Evolutionary conservation across 2,888 invertebrate genomes (phyloP), one percentile per base, ranked within the genome.

Genomic region (Andricus curvator): DNA sequence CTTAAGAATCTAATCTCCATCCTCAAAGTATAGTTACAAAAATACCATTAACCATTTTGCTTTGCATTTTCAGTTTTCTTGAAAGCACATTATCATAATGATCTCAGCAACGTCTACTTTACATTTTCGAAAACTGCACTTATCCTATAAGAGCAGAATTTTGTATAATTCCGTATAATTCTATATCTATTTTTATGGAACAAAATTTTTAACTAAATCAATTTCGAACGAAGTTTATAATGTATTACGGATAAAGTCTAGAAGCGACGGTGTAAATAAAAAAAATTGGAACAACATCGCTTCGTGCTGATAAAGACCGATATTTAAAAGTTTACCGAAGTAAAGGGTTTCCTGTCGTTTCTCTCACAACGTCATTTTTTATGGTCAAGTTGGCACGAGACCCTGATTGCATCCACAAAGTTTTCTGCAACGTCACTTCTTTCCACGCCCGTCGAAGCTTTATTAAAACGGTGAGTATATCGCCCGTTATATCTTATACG

Each of bases 401-500:
- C 84, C 78, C 84, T 81, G 85, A 85, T 87, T 87, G 85, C 85
- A 83, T 86, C 78, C 84, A 84, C 81, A 70, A 79, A 62, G 77
- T 79, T 78, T 67, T 48, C 81, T 81, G 78, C 78, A 51, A 66
- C 51, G 66, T 66, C 78, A 84, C 80, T 81, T 78, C 82, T 80
- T 68, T 78, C 79, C 80, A 70, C 80, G 82, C 86, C 60, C 80
- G 85, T 84, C 83, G 86, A 83, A 86, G 88, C 89, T 89, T 89
- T 89, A 89, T 89, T 89, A 89, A 89, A 89, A 89, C 88, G 85
- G 86, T 22, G 56, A 20, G n/a, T 88, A 88, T 88, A 89, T 88
- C 88, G 87, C 85, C 84, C 87, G 87, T 89, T 89, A 88, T 88
- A 90, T 89, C 89, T 88, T 89, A 88, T 87, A 89, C 88, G 85